Evolutionary conservation across 2,797 vertebrate species (phyloP), one percentile per base, ranked within the genome.

Genomic region (Thripadectes ignobilis): DNA sequence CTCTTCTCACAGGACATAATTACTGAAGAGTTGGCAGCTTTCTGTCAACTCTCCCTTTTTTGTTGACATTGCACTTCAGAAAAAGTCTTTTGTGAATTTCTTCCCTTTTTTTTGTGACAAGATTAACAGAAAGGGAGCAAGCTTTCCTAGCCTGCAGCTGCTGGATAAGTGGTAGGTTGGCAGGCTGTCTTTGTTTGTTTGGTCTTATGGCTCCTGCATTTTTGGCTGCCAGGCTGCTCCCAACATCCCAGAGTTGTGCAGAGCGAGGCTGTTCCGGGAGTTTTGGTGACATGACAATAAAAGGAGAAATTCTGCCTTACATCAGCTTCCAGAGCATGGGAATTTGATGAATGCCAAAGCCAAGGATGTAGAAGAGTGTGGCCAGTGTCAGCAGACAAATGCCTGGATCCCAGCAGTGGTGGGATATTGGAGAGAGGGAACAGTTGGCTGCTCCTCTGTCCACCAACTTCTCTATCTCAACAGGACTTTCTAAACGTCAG

Each of bases 141-240:
- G 41, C 89, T 95, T 92, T 97, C 78, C 84, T 85, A 94, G 92
- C 85, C 94, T 75, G 93, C 86, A 97, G 92, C 88, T 93, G 85
- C 83, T 77, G 86, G 72, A 2, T 71, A 58, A 95, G 86, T 58
- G 90, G 51, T 58, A 89, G 58, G 34, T 83, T 92, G 95, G 88
- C 92, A 91, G 78, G 38, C 67, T 77, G 3, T 73, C 71, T 95
- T 46, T 93, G 71, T 88, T 93, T 95, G 68, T 72, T 95, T 92
- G 78, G 61, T 80, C 88, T 89, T 36, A 61, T 15, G 58, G 57
- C 68, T 89, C 58, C 91, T 96, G 91, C 30, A 32, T 46, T 74
- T 82, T 73, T 95, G 85, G 48, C 86, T 96, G 83, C 79, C 94
- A 88, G 78, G 59, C 41, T 92, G 24, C 36, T 67, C 32, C 74